Evolutionary conservation across 2,113 vertebrate species (phyloP).

Genomic region (Larimichthys polyactis): DNA sequence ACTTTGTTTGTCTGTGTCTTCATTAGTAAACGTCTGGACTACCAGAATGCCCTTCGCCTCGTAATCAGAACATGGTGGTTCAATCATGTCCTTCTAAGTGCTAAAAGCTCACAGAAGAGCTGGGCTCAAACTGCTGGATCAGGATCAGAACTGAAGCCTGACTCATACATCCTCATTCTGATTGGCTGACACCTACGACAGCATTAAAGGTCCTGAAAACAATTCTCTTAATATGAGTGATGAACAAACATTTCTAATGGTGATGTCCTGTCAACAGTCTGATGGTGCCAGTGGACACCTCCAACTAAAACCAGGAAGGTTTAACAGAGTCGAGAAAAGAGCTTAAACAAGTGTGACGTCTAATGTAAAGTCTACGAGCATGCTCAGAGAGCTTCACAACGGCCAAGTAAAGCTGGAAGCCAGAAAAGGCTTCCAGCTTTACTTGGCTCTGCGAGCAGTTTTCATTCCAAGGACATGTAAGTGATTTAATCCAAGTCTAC

Average conservation of each 20-base stretch:
- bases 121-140: background rate
- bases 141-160: background rate
- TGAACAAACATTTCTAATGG: no score
- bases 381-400: no score
- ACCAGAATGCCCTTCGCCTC: background rate
- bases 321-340: no score
- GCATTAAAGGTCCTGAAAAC: no score
- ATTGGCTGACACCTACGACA: no score
- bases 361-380: no score
- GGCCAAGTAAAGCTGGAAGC: background rate
- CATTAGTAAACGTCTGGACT: background rate
- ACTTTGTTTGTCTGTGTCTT: background rate
- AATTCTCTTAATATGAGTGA: no score
- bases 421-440: no score
- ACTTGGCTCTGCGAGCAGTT: background rate
- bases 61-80: background rate
- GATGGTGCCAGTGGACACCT: background rate
- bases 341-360: no score
- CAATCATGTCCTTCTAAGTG: background rate
- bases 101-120: background rate
- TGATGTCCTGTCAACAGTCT: no score
- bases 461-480: background rate
- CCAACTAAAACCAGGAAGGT: no score
- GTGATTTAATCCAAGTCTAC: no score
- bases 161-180: background rate